A percentile compares a stretch with the other conserved stretches of the same genome.
Evolutionary conservation across 2,888 invertebrate genomes (phyloP).

Genomic region (Euzophera pinguis): DNA sequence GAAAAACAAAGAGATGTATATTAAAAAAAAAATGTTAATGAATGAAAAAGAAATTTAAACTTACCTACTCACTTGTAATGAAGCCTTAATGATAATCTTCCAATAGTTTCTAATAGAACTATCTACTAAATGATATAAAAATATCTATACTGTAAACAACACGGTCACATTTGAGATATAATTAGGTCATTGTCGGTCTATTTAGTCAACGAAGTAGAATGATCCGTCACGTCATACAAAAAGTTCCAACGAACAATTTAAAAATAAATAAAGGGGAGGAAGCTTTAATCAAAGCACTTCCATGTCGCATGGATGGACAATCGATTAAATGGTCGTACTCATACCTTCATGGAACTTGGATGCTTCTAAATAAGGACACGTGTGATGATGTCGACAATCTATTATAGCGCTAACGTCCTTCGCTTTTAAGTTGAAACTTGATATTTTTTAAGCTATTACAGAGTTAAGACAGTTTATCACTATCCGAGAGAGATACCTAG

Average conservation of each 20-base stretch:
- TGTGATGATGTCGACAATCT: constrained; percentile 16
- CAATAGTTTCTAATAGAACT: no score
- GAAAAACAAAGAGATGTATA: no score
- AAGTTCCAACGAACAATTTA: constrained; percentile 48
- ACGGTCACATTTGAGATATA: not conserved
- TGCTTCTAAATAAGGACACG: constrained; percentile 26
- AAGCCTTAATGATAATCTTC: no score
- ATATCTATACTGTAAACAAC: not conserved
- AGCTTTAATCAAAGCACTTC: constrained; percentile 69
- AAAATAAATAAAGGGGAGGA: constrained; percentile 70
- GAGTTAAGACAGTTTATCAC: not conserved
- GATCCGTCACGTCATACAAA: constrained; percentile 31
- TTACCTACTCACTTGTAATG: no score
- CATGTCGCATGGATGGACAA: constrained; percentile 64
- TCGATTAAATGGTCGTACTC: constrained; percentile 56
- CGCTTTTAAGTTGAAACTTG: constrained; percentile 23
- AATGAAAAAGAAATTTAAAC: no score
- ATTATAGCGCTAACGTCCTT: constrained; percentile 10
- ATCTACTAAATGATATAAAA: no score
- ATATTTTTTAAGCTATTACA: not conserved
- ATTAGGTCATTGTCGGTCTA: constrained; percentile 31
- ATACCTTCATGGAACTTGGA: constrained; percentile 29
- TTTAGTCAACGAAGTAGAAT: constrained; percentile 40
- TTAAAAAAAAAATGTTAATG: no score
- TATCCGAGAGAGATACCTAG: not conserved